Base-by-base conservation (phyloP, 2,888 invertebrate species). In the Uropetala carovei region DNA sequence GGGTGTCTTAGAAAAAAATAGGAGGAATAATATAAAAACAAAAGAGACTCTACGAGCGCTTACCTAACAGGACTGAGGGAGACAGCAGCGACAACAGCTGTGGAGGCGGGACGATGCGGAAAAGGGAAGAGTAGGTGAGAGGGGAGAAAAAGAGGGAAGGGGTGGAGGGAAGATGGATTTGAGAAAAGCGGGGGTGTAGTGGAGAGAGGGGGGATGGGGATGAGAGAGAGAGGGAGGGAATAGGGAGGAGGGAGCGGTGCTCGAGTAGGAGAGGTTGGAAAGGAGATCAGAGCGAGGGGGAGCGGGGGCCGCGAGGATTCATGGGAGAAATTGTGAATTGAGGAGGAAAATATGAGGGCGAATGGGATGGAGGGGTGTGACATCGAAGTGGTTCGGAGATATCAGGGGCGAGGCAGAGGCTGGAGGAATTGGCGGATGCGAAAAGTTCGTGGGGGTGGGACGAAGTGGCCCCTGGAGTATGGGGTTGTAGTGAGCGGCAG, bases 21-120 rank as follows among this genome's bases (percentile, higher is more conserved):
- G 43, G 64, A 43, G 56, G 56, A n/a, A 83, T 57, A 57, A 83
- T n/a, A n/a, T n/a, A n/a, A 89, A 64, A 64, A 64, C 64, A 64
- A 64, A 64, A 64, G 64, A 43, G n/a, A 43, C 64, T 43, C 89
- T 64, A 89, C 89, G 68, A 64, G n/a, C 64, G 89, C 86, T 86
- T 60, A 86, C 60, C 57, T 86, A 86, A 30, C 60, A 16, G 86
- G 86, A 30, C 64, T 89, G 89, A 89, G 56, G 64, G 30, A 89
- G 89, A 89, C 89, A 89, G 64, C 30, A 43, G 64, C 56, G 60
- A 22, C 60, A 59, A 64, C 60, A 86, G 68, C 89, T 43, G 9
- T 57, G 56, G 56, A 83, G 83, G 18, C 18, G 57, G 83, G 43
- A 16, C 27, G 64, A n/a, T 18, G 22, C 16, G 83, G 83, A 56